These are phyloP conservation scores for Ictalurus punctatus DNA, from an alignment of 2,113 vertebrate species.

Conservation along the genomic window DNA sequence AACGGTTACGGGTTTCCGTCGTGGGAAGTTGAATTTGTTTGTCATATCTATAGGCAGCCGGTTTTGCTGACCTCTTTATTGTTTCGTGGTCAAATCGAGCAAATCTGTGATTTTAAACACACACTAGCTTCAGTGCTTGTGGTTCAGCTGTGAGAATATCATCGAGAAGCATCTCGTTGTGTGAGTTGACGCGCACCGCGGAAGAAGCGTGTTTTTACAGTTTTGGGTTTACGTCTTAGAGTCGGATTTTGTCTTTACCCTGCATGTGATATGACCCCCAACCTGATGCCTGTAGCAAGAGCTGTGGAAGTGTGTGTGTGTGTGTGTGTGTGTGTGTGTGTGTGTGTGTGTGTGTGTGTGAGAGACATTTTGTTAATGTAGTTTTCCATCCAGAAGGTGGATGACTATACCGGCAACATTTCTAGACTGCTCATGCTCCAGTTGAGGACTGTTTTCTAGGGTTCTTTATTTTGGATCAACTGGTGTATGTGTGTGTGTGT, in stretches of 20 bases:
- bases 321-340: neutral
- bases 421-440: neutral
- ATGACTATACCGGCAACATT: neutral
- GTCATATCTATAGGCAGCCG: neutral
- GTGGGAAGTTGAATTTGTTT: neutral
- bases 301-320: neutral
- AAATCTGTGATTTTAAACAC: neutral
- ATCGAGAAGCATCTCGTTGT: neutral
- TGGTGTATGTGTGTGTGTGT: no score
- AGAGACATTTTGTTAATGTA: neutral
- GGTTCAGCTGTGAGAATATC: neutral
- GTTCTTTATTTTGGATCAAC: neutral
- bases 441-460: neutral
- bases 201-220: neutral
- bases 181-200: neutral
- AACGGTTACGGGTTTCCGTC: neutral
- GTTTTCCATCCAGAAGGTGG: neutral
- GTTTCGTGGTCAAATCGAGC: neutral
- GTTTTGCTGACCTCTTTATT: neutral
- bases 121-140: neutral
- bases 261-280: neutral
- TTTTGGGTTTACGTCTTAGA: neutral
- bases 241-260: neutral
- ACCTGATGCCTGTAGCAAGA: neutral
- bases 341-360: neutral